Evolutionary conservation across 2,797 vertebrate genomes (phyloP).

Genomic region (Scyliorhinus canicula): DNA sequence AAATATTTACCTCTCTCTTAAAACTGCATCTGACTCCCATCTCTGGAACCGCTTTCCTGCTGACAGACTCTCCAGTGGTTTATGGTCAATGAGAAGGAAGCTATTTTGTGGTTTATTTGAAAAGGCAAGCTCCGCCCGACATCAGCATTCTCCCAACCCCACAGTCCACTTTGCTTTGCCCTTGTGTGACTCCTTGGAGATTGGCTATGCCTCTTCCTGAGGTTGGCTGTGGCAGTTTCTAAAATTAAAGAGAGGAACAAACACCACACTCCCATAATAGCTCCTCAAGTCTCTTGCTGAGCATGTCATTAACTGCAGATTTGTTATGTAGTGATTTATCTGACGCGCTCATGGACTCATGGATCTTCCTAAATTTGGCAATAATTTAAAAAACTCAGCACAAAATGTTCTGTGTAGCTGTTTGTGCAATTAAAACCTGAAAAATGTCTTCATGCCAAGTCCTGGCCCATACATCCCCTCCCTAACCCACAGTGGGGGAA

Average conservation of each 20-base stretch:
- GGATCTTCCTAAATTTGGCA: background rate
- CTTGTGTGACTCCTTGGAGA: background rate
- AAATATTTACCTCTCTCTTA: background rate
- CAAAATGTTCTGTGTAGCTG: background rate
- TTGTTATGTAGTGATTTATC: background rate
- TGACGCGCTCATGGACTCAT: conserved; percentile 23
- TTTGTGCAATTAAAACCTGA: background rate
- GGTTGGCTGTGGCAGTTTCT: background rate
- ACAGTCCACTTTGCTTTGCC: background rate
- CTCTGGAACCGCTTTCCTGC: background rate
- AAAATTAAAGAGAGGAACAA: background rate
- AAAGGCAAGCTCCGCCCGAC: background rate
- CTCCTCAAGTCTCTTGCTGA: background rate
- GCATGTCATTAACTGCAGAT: background rate
- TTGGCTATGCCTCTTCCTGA: background rate
- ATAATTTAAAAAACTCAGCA: background rate
- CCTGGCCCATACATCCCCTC: background rate
- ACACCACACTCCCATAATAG: background rate
- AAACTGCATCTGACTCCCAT: background rate
- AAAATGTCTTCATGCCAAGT: background rate
- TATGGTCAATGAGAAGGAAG: conserved; percentile 16
- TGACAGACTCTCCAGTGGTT: background rate
- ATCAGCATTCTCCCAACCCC: background rate
- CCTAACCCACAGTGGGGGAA: background rate
- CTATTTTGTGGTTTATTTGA: background rate